Base-by-base conservation (phyloP, 2,113 vertebrate species). In the Phyllostomus hastatus region DNA sequence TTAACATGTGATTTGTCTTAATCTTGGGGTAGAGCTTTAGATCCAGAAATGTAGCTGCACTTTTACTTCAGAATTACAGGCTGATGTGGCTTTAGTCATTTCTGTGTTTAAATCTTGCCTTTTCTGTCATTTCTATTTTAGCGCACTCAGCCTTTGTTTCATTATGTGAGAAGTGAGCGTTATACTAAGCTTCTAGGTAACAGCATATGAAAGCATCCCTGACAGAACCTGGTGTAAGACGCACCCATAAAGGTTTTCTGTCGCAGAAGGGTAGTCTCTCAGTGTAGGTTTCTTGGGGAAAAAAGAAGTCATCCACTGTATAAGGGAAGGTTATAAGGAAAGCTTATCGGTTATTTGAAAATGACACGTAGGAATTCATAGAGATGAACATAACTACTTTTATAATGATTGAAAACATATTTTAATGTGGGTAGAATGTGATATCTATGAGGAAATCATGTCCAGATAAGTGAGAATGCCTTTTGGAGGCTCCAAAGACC, bases 91-190 rank as follows among this genome's bases (percentile, higher is more conserved):
- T 19, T 11, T 22, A 11, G 52, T 43, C 31, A 1, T 10, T 22
- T 35, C 43, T 54, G 61, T 57, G 7, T 31, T 52, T 64, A 28
- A 9, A 10, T 48, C 50, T 20, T 28, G 28, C 35, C 22, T 22
- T 38, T 20, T 22, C 1, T 35, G 0, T 20, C 12, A 52, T 50
- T 38, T 43, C 19, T 15, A 0, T 9, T 20, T 76, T 11, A 12
- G 4, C 26, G 0, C n/a, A 0, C 61, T 10, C 48, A 4, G 52
- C 38, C 10, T 54, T 28, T 5, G 20, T 57, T 22, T 59, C 24
- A 5, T 70, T 12, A 6, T 15, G 20, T 17, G 84, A 35, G 43
- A 48, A 35, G 10, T 1, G 89, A 85, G 26, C 5, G 3, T 20
- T 10, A 16, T 10, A 1, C 33, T 84, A 10, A 9, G 43, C 75